A percentile compares a stretch with the other conserved stretches of the same genome.
phyloP scores from a whole-genome alignment of 2,888 invertebrate genomes.

The Physocephala rufipes region DNA sequence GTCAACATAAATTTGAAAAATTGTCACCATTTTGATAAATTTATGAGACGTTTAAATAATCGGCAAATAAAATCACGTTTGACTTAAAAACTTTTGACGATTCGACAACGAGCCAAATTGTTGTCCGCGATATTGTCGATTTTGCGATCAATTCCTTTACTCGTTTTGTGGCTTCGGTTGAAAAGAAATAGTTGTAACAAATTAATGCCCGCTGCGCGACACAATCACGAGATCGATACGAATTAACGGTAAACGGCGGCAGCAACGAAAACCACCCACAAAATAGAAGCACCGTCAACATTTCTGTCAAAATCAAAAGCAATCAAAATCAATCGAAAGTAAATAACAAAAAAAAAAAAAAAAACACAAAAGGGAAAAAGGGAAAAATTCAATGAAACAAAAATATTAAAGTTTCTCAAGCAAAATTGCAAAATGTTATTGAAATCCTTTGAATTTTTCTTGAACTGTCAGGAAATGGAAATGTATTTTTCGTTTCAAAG shows the following conservation, averaged over 20 bases:
- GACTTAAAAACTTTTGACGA: neutral
- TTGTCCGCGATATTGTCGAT: neutral
- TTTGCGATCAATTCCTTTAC: neutral
- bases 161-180: no score
- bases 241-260: slow-evolving; percentile 21
- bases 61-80: neutral
- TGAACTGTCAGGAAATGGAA: no score
- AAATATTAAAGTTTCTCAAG: no score
- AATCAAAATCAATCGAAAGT: no score
- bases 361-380: no score
- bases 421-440: no score
- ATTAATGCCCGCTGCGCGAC: slow-evolving; percentile 12
- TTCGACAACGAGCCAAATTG: neutral
- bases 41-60: slow-evolving; percentile 12
- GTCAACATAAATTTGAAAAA: slow-evolving; percentile 14
- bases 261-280: slow-evolving; percentile 25
- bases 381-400: no score
- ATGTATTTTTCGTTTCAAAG: no score
- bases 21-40: neutral
- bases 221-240: slow-evolving; percentile 3
- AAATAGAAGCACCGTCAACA: neutral
- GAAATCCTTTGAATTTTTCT: no score
- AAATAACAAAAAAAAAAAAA: no score
- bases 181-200: neutral
- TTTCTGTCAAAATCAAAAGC: no score